Conservation (phyloP, 2,113 vertebrate genomes). For the Podocnemis expansa region DNA sequence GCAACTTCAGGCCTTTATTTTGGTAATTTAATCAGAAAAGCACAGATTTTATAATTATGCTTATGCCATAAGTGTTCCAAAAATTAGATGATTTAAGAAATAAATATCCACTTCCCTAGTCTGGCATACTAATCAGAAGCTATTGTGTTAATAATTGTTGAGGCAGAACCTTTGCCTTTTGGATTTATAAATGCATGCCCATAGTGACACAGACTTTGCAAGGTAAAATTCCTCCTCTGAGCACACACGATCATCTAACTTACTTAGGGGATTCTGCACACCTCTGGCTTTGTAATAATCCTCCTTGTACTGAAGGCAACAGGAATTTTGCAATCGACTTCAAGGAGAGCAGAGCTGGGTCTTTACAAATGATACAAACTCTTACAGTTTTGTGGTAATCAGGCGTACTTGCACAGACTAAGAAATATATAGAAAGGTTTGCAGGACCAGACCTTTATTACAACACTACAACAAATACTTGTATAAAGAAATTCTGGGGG, state of each 20-base stretch:
- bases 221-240: too few relatives aligned
- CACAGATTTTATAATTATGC: background rate
- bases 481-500: background rate
- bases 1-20: background rate
- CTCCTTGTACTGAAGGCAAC: background rate
- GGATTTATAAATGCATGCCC: background rate
- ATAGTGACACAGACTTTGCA: too few relatives aligned
- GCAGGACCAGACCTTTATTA: background rate
- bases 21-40: background rate
- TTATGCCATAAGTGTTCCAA: background rate
- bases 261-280: background rate
- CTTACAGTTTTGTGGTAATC: background rate
- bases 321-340: background rate
- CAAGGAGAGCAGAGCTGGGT: background rate
- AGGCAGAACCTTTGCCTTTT: background rate
- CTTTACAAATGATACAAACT: background rate
- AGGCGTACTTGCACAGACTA: background rate
- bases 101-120: background rate
- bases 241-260: background rate
- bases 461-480: background rate
- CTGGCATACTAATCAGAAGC: background rate
- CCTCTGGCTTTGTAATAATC: background rate
- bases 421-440: background rate
- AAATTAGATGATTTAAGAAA: background rate
- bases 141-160: background rate